phyloP scores from a whole-genome alignment of 2,888 invertebrate species.

The Cybosia mesomella region DNA sequence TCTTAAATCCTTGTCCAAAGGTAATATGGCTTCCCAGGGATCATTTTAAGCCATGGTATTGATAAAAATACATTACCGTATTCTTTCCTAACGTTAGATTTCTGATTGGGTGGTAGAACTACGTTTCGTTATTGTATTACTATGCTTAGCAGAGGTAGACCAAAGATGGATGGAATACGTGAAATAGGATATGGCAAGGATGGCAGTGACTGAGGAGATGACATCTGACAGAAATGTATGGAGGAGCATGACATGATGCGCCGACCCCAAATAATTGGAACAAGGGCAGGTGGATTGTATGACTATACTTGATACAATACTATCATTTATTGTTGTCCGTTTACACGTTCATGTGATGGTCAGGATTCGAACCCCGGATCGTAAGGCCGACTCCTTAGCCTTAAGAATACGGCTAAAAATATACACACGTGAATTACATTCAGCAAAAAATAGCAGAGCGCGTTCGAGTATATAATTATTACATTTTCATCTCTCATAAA shows the following conservation, averaged over 20 bases:
- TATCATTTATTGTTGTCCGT: too few relatives aligned
- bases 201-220: too few relatives aligned
- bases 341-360: too few relatives aligned
- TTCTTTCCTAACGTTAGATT: constrained; percentile 12
- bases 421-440: not conserved
- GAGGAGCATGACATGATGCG: too few relatives aligned
- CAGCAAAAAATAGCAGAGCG: not conserved
- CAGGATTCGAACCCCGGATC: too few relatives aligned
- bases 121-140: not conserved
- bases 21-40: constrained; percentile 30
- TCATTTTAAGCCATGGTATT: constrained; percentile 28
- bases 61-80: constrained; percentile 20
- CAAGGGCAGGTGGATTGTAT: too few relatives aligned
- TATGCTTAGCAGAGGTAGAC: not conserved
- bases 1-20: constrained; percentile 31
- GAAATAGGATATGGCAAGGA: too few relatives aligned
- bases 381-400: too few relatives aligned
- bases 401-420: not conserved
- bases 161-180: not conserved
- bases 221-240: too few relatives aligned
- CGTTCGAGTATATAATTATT: not conserved
- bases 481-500: not conserved
- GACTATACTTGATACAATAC: too few relatives aligned
- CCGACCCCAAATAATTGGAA: too few relatives aligned
- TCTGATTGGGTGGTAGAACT: not conserved